Percentiles rank a stretch among this genome's conserved stretches.
Conservation (phyloP, 2,113 vertebrate genomes). For the Struthio camelus region DNA sequence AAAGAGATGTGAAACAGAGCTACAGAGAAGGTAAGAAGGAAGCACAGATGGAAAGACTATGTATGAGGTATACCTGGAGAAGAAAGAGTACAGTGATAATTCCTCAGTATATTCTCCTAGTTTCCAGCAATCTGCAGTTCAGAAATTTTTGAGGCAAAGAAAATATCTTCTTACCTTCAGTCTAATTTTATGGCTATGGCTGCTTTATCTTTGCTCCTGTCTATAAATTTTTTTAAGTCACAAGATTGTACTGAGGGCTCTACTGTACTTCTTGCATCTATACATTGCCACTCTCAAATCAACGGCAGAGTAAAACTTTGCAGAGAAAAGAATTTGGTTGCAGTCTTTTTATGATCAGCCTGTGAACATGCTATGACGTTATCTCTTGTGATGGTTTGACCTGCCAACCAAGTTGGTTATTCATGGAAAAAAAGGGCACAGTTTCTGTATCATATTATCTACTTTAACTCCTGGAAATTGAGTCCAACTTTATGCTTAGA, state of each 20-base stretch:
- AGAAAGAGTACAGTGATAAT: background rate
- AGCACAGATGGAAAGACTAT: background rate
- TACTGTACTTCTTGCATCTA: background rate
- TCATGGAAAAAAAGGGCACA: slow-evolving; percentile 38
- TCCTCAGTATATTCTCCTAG: background rate
- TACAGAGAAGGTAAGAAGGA: background rate
- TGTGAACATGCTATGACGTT: background rate
- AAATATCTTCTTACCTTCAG: background rate
- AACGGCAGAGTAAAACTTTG: background rate
- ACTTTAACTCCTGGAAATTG: slow-evolving; percentile 19
- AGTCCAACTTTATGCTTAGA: slow-evolving; percentile 28
- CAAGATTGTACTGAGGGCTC: background rate
- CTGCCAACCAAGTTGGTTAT: slow-evolving; percentile 36
- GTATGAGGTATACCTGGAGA: background rate
- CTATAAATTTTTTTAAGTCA: background rate
- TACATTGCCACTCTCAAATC: background rate
- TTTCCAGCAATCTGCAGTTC: background rate
- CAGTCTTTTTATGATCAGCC: background rate
- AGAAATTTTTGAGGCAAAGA: background rate
- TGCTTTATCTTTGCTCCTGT: background rate
- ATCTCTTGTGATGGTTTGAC: slow-evolving; percentile 33
- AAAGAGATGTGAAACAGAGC: background rate
- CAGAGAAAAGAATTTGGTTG: background rate
- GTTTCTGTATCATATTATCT: slow-evolving; percentile 10
- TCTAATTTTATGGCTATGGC: background rate